Evolutionary conservation across 2,113 vertebrate species (phyloP).

Genomic region (Hucho hucho): DNA sequence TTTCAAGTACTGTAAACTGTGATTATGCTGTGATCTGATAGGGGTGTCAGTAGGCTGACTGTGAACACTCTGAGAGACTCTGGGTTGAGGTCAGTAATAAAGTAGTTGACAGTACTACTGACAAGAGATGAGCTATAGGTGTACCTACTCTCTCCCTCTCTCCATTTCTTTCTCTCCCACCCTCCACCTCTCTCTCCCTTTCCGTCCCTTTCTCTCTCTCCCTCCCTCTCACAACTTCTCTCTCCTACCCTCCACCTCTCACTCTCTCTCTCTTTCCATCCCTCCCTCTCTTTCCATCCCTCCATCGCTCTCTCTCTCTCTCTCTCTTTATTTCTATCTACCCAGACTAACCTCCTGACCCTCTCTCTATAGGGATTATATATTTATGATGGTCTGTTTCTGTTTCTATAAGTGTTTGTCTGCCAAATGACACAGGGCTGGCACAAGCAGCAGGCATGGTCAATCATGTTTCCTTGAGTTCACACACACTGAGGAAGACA

Average conservation of each 20-base stretch:
- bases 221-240: background rate
- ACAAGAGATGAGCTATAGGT: no score
- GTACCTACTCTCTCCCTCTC: background rate
- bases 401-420: slow-evolving; percentile 41
- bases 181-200: background rate
- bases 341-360: background rate
- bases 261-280: no score
- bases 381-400: slow-evolving; percentile 38
- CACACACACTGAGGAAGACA: slow-evolving; percentile 27
- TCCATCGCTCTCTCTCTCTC: background rate
- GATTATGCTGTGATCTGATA: no score
- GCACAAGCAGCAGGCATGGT: slow-evolving; percentile 43
- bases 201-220: background rate
- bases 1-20: no score
- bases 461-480: slow-evolving; percentile 54
- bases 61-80: no score
- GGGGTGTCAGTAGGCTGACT: no score
- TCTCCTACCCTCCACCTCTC: background rate
- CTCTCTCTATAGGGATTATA: slow-evolving; percentile 23
- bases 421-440: slow-evolving; percentile 29
- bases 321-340: background rate
- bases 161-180: background rate
- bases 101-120: no score
- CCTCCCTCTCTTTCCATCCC: background rate
- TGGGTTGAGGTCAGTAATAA: no score